Conservation (phyloP, 1,140 invertebrate genomes). For the Nephila pilipes region DNA sequence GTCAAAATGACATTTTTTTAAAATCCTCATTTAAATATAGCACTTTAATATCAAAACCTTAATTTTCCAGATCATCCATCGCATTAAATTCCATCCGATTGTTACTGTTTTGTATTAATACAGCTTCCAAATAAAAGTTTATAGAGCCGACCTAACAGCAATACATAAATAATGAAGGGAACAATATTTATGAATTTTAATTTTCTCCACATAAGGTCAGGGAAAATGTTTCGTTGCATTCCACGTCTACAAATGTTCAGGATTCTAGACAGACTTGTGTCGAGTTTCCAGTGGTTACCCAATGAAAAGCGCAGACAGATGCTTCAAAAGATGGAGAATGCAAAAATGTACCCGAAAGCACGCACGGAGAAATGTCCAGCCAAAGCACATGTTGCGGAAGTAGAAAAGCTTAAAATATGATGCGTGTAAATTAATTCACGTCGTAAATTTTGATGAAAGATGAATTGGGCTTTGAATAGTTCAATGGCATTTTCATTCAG, state of each 20-base stretch:
- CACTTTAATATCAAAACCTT: no score
- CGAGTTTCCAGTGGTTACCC: background rate
- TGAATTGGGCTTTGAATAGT: background rate
- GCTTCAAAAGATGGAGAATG: background rate
- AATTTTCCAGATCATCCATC: no score
- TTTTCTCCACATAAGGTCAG: background rate
- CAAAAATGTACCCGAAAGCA: background rate
- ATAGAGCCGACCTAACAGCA: no score
- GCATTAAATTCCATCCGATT: no score
- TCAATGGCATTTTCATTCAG: background rate
- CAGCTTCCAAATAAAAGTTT: no score
- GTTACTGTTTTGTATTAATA: no score
- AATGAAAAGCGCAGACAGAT: constrained; percentile 1
- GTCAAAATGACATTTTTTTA: no score
- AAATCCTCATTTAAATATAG: no score
- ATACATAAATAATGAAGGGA: background rate
- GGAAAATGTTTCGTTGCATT: background rate
- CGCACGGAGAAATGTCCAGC: background rate
- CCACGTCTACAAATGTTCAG: background rate
- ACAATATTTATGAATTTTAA: background rate
- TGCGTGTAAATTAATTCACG: background rate
- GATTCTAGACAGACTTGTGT: background rate
- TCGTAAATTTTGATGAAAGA: background rate
- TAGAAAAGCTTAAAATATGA: background rate
- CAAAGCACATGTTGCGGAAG: background rate